Evolutionary conservation across 2,113 vertebrate species (phyloP), one percentile per base, ranked within the genome.

Genomic region (Stigmatopora argus): DNA sequence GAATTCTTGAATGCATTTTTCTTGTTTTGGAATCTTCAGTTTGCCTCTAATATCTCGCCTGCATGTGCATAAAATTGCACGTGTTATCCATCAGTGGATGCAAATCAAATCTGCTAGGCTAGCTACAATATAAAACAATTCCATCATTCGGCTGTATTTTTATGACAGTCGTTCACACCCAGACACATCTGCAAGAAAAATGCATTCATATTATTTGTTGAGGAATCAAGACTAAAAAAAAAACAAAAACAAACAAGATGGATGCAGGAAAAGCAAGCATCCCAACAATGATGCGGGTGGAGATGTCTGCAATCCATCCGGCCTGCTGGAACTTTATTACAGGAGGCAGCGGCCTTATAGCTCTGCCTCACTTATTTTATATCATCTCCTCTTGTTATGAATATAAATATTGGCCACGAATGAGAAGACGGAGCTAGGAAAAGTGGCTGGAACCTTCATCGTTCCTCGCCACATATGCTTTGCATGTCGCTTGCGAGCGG

Each of bases 321-420:
- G 55, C 47, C 62, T 58, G 34, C 17, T 60, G 58, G 58, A 60
- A 60, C 35, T 60, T 60, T 60, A 60, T 60, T n/a, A 60, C 3
- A 18, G 58, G 58, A 60, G 58, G 35, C 58, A 60, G 58, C 34
- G 19, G 18, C 38, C 17, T 44, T 44, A 60, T 60, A 56, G 53
- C n/a, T 44, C 67, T 68, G 52, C 60, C 23, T 12, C 41, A 68
- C 4, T 65, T 75, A 51, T 74, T 77, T 65, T 62, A 23, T 65
- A 71, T 69, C 21, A 62, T 70, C 62, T 38, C 71, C 52, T 71
- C 55, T 66, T 84, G 74, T 76, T 86, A 70, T 84, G 82, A 86
- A 81, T 85, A 75, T 76, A 89, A 85, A 85, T 75, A 79, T 77
- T 15, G 48, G 23, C 73, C 83, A 85, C 82, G 73, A 68, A 75